phyloP scores from a whole-genome alignment of 2,888 invertebrate species.

The Pyrrhosoma nymphula region DNA sequence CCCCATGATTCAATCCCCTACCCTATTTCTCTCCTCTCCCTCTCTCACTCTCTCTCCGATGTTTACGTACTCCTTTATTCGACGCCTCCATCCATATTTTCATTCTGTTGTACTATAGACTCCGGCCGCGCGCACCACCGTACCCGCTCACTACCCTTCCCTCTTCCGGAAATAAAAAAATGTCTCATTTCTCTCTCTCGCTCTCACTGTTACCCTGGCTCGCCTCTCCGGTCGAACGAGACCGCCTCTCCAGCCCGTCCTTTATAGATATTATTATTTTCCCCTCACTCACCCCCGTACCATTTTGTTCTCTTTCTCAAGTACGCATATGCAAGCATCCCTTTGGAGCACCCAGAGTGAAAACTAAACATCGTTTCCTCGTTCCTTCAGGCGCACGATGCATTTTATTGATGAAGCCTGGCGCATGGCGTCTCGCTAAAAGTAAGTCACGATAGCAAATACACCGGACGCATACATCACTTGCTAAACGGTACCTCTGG shows the following conservation, averaged over 20 bases:
- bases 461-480: background rate
- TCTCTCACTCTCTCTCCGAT: constrained; percentile 5
- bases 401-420: background rate
- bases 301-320: background rate
- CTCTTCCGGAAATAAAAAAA: background rate
- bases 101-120: constrained; percentile 47
- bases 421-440: background rate
- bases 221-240: background rate
- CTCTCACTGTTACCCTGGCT: background rate
- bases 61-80: constrained; percentile 62
- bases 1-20: constrained; percentile 2
- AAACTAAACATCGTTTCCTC: background rate
- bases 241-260: background rate
- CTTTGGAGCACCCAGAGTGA: background rate
- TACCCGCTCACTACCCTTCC: background rate
- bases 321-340: background rate
- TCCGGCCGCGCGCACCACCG: background rate
- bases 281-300: background rate
- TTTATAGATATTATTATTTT: background rate
- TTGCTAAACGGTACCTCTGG: background rate
- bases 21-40: background rate
- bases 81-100: constrained; percentile 61
- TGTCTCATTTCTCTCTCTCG: background rate
- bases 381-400: background rate
- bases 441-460: background rate